Evolutionary conservation across 2,888 invertebrate species (phyloP).

Genomic region (Pachliopta kotzebuea): DNA sequence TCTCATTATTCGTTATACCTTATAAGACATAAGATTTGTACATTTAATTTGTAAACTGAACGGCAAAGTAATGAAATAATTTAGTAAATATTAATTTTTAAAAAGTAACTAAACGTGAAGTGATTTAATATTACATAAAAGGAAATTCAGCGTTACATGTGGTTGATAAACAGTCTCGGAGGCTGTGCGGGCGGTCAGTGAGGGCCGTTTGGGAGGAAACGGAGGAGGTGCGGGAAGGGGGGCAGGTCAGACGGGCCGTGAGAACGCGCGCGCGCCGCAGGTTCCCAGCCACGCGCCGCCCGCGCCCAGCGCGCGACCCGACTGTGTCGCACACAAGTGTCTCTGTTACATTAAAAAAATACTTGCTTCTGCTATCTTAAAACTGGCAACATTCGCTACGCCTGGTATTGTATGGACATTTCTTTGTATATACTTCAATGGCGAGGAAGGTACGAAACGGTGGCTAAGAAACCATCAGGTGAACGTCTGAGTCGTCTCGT

Average conservation of each 20-base stretch:
- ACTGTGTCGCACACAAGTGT: slow-evolving; percentile 32
- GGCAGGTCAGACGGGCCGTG: slow-evolving; percentile 72
- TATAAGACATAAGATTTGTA: no score
- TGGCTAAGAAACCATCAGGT: no score
- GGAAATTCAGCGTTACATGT: slow-evolving; percentile 24
- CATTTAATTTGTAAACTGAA: no score
- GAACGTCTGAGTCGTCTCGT: no score
- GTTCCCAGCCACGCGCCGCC: slow-evolving; percentile 78
- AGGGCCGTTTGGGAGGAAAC: slow-evolving; percentile 18
- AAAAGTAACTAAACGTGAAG: no score
- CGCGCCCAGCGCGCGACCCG: slow-evolving; percentile 54
- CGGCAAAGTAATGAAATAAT: no score
- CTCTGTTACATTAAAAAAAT: slow-evolving; percentile 8
- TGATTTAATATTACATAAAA: background rate
- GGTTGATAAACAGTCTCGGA: slow-evolving; percentile 15
- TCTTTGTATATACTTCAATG: no score
- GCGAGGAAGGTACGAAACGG: no score
- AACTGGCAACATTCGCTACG: background rate
- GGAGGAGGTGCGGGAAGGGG: slow-evolving; percentile 35
- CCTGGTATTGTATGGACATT: no score
- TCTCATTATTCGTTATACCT: no score
- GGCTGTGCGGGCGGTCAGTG: slow-evolving; percentile 32
- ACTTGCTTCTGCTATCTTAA: background rate
- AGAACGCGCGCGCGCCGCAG: slow-evolving; percentile 79
- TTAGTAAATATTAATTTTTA: no score